phyloP scores from a whole-genome alignment of 2,888 invertebrate genomes.

The Drosophila tanythrix region DNA sequence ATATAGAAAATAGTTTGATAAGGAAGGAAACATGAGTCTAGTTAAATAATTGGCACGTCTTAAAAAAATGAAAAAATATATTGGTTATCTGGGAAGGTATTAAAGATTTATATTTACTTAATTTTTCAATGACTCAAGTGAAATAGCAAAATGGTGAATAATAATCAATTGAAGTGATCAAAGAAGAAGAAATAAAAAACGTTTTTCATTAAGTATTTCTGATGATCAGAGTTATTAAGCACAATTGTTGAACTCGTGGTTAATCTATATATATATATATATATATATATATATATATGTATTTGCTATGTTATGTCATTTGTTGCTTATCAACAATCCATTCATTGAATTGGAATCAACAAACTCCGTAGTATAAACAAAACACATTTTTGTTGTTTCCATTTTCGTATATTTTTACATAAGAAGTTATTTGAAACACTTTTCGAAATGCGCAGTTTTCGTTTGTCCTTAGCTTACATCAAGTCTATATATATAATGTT shows the following conservation, averaged over 20 bases:
- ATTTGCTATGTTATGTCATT: background rate
- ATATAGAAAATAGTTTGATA: background rate
- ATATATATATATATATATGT: background rate
- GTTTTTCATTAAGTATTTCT: background rate
- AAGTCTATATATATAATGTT: background rate
- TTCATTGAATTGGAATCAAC: background rate
- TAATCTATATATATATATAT: too few relatives aligned
- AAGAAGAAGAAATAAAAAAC: background rate
- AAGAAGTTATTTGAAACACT: background rate
- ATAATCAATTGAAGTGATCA: background rate
- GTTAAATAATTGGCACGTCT: background rate
- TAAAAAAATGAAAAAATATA: background rate
- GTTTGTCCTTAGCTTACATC: conserved; percentile 5
- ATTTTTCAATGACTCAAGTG: background rate
- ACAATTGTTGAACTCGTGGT: accelerated
- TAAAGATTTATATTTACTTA: background rate
- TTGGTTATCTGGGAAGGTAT: background rate
- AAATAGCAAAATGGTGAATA: background rate
- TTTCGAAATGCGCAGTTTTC: background rate
- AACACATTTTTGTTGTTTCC: background rate
- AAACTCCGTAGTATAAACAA: background rate
- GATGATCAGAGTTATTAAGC: background rate
- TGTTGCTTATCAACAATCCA: background rate
- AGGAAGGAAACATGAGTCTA: background rate
- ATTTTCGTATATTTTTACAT: background rate